Conservation (phyloP, 2,113 vertebrate genomes). For the Phoenicopterus ruber region DNA sequence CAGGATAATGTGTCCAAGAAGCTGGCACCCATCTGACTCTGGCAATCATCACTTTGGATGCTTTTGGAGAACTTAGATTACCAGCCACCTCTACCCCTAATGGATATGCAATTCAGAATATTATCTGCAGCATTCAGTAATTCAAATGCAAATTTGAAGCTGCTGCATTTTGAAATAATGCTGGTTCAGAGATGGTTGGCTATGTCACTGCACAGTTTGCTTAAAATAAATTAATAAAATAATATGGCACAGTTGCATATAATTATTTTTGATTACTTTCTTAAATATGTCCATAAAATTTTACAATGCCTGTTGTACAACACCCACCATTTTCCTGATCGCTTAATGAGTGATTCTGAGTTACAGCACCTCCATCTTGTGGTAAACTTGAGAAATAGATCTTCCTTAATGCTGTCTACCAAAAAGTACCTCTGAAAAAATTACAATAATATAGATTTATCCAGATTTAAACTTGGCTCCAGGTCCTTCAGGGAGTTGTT, state of each 20-base stretch:
- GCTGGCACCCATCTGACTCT: not conserved
- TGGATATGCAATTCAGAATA: not conserved
- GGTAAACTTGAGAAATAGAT: constrained; percentile 25
- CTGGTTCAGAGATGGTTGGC: not conserved
- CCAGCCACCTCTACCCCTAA: not conserved
- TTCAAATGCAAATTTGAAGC: not conserved
- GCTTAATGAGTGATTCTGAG: constrained; percentile 6
- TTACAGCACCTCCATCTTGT: constrained; percentile 61
- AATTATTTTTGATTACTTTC: constrained; percentile 12
- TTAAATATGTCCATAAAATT: not conserved
- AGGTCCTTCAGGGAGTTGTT: not conserved
- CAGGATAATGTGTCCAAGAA: not conserved
- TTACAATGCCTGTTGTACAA: not conserved
- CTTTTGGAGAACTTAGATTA: not conserved
- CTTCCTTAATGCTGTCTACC: not conserved
- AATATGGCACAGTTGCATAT: not conserved
- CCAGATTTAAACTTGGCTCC: not conserved
- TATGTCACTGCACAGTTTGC: not conserved
- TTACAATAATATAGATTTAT: not conserved
- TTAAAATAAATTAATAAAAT: constrained; percentile 27
- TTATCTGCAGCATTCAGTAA: not conserved
- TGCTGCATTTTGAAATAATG: not conserved
- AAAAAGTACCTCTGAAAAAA: not conserved
- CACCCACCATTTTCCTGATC: not conserved
- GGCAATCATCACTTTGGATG: not conserved